A percentile compares a stretch with the other conserved stretches of the same genome.
Conservation (phyloP, 2,113 vertebrate species). For the Odontophorus gujanensis region DNA sequence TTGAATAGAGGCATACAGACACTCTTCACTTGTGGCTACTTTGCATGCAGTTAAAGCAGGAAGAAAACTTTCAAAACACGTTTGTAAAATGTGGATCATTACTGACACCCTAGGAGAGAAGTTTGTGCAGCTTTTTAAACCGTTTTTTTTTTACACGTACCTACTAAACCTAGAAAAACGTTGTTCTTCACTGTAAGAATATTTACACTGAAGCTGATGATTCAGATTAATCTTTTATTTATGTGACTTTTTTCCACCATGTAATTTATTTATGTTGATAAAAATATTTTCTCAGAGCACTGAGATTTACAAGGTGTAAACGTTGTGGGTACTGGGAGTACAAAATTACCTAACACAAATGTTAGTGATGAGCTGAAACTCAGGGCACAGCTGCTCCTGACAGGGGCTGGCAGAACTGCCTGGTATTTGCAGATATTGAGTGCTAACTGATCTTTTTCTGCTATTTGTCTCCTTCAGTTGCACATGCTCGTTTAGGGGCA, state of each 20-base stretch:
- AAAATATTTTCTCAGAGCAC: neutral
- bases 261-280: neutral
- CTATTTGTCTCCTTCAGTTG: neutral
- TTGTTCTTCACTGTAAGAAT: neutral
- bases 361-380: neutral
- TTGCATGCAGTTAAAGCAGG: neutral
- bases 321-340: neutral
- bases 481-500: no score
- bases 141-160: neutral
- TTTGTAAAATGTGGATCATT: neutral
- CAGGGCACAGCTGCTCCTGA: neutral
- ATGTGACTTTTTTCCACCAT: neutral
- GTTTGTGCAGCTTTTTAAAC: neutral
- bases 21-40: neutral
- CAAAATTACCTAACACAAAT: neutral
- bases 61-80: neutral
- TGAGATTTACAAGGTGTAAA: neutral
- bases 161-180: neutral
- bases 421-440: neutral
- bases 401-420: neutral
- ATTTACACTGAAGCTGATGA: neutral
- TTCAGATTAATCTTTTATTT: slow-evolving; percentile 8
- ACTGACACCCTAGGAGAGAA: neutral
- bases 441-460: neutral
- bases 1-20: neutral